These are phyloP conservation scores for Noctua fimbriata DNA, from an alignment of 2,888 invertebrate species.

Conservation along the genomic window DNA sequence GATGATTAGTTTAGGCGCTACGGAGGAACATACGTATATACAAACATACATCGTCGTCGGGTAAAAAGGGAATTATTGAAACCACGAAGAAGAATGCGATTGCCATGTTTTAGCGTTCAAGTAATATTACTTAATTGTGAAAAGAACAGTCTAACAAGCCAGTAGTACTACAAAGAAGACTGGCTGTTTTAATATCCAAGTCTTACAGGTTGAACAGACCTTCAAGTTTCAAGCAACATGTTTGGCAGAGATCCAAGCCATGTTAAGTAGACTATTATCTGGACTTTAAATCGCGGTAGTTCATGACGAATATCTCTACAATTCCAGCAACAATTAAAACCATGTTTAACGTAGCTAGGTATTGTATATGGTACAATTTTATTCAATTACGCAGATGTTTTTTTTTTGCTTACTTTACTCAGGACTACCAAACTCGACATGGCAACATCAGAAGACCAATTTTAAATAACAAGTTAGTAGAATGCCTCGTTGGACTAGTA, in stretches of 20 bases:
- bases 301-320: too few relatives aligned
- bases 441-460: neutral
- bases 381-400: neutral
- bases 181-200: neutral
- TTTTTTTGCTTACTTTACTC: neutral
- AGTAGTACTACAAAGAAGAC: neutral
- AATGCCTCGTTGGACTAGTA: too few relatives aligned
- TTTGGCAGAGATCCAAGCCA: constrained; percentile 19
- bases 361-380: neutral
- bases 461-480: neutral
- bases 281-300: neutral
- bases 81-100: neutral
- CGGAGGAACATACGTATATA: too few relatives aligned
- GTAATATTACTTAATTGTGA: neutral
- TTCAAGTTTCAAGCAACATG: constrained; percentile 2
- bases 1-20: too few relatives aligned
- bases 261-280: neutral
- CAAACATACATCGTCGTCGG: too few relatives aligned
- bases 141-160: neutral
- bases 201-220: neutral
- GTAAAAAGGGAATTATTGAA: too few relatives aligned
- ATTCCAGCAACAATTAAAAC: neutral
- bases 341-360: neutral
- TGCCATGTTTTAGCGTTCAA: neutral
- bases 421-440: neutral